Percentiles rank a stretch among this genome's conserved stretches.
These are phyloP conservation scores for Noctua pronuba DNA, from an alignment of 2,888 invertebrate species.

Conservation along the genomic window DNA sequence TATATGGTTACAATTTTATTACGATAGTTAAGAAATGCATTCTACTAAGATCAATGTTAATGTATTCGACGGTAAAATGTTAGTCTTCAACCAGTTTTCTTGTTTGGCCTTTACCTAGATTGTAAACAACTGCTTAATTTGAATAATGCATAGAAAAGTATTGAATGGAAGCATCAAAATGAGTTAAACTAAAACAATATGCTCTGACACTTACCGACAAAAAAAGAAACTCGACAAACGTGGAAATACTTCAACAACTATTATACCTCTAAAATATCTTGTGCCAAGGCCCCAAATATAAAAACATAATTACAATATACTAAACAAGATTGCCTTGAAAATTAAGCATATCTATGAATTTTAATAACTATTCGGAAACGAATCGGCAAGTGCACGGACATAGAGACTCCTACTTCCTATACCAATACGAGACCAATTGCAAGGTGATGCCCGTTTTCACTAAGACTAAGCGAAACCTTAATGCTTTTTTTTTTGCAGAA, in stretches of 20 bases:
- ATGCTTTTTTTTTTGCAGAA: background rate
- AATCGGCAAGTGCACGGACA: background rate
- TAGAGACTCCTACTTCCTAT: slow-evolving; percentile 5
- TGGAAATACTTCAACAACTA: background rate
- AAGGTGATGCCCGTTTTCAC: background rate
- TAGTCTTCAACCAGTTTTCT: background rate
- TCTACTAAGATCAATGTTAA: background rate
- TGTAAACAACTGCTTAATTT: background rate
- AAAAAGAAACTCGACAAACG: slow-evolving; percentile 8
- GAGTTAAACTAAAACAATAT: background rate
- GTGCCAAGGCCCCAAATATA: slow-evolving; percentile 7
- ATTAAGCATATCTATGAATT: background rate
- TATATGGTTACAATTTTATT: background rate
- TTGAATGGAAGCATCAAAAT: background rate
- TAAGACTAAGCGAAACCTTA: background rate
- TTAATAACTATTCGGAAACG: slow-evolving; percentile 1
- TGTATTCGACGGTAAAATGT: background rate
- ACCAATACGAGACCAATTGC: background rate
- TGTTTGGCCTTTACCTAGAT: slow-evolving; percentile 17
- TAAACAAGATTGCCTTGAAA: slow-evolving; percentile 42
- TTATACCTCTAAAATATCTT: slow-evolving; percentile 17
- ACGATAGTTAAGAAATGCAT: background rate
- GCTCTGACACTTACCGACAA: slow-evolving; percentile 26
- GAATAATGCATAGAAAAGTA: background rate
- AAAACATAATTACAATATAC: slow-evolving; percentile 29